These are phyloP conservation scores for Agonopterix heracliana DNA, from an alignment of 2,888 invertebrate genomes.

Conservation along the genomic window DNA sequence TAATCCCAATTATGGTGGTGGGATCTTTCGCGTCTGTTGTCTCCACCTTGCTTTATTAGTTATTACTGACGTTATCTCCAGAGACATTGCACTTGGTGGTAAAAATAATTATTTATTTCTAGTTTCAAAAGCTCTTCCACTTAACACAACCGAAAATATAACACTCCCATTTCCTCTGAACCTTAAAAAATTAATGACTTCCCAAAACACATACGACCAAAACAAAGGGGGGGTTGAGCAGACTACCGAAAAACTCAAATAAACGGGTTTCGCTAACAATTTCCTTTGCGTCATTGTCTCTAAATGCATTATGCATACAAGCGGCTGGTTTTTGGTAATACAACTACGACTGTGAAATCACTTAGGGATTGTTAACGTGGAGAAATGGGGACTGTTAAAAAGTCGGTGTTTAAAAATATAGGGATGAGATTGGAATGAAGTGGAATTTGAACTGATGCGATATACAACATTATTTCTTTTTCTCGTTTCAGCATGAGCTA, in stretches of 20 bases:
- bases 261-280: conserved; percentile 52
- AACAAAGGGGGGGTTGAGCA: conserved; percentile 49
- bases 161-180: conserved; percentile 51
- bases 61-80: too few relatives aligned
- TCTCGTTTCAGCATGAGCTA: too few relatives aligned
- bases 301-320: conserved; percentile 21
- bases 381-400: too few relatives aligned
- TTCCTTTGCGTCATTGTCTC: conserved; percentile 57
- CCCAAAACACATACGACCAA: conserved; percentile 55
- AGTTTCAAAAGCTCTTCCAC: conserved; percentile 9
- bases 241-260: conserved; percentile 54
- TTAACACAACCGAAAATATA: conserved; percentile 22
- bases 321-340: background rate
- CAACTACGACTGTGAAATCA: background rate
- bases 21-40: too few relatives aligned
- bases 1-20: too few relatives aligned
- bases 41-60: too few relatives aligned
- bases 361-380: too few relatives aligned
- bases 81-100: too few relatives aligned
- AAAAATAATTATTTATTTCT: conserved; percentile 5
- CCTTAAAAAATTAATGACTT: conserved; percentile 60
- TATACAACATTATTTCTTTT: too few relatives aligned
- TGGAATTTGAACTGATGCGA: too few relatives aligned
- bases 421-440: too few relatives aligned
- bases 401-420: too few relatives aligned